Evolutionary conservation across 1,140 invertebrate genomes (phyloP).

Genomic region (Drosophila equinoxialis): DNA sequence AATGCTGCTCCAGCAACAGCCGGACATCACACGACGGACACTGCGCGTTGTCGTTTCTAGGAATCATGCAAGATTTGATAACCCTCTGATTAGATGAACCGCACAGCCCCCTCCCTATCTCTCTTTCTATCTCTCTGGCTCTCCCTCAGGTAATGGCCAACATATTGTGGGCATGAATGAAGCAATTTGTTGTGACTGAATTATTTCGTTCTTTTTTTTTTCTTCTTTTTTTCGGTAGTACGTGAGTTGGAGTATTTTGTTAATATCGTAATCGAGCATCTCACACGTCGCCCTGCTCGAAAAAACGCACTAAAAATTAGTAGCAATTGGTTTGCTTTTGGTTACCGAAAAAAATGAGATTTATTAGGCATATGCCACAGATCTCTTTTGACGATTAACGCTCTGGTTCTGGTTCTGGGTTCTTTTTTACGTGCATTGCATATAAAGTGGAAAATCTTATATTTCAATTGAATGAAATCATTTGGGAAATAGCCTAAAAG

Average conservation of each 20-base stretch:
- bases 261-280: constrained; percentile 60
- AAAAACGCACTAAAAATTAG: constrained; percentile 76
- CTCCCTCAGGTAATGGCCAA: constrained; percentile 1
- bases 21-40: constrained; percentile 29
- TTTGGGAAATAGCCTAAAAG: background rate
- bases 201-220: constrained; percentile 27
- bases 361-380: constrained; percentile 77
- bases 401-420: constrained; percentile 8
- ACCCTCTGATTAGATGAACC: constrained; percentile 39
- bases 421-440: constrained; percentile 60
- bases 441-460: constrained; percentile 24
- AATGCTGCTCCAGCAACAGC: constrained; percentile 71
- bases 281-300: constrained; percentile 63
- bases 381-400: constrained; percentile 60
- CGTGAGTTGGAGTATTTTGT: constrained; percentile 55
- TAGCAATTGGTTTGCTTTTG: constrained; percentile 62
- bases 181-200: constrained; percentile 68
- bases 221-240: background rate
- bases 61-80: constrained; percentile 44
- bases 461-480: background rate
- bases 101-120: background rate
- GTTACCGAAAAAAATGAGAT: constrained; percentile 47
- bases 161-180: constrained; percentile 57
- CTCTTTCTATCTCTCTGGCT: background rate
- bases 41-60: constrained; percentile 27